These are phyloP conservation scores for Xyliphius kryptos DNA, from an alignment of 2,113 vertebrate genomes.

Conservation along the genomic window DNA sequence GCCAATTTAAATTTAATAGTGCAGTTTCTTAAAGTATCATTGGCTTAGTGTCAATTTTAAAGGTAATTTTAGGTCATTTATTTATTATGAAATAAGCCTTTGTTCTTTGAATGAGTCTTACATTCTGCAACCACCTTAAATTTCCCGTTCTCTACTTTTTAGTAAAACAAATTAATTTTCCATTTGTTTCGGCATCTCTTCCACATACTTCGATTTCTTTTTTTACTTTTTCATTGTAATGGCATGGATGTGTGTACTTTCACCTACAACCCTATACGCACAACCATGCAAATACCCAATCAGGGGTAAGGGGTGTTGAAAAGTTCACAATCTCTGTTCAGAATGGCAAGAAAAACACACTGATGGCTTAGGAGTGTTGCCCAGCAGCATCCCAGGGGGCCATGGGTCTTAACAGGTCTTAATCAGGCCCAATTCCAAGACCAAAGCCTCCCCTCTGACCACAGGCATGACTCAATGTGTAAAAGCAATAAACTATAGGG, in stretches of 20 bases:
- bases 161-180: no score
- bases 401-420: constrained; percentile 6
- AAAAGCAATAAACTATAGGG: constrained; percentile 39
- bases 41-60: no score
- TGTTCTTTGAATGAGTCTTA: no score
- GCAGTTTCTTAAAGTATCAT: no score
- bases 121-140: no score
- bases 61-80: no score
- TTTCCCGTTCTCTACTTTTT: not conserved
- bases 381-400: constrained; percentile 16
- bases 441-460: constrained; percentile 8
- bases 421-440: constrained; percentile 19
- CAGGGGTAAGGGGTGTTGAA: constrained; percentile 6
- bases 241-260: not conserved
- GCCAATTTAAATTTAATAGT: no score
- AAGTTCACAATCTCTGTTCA: constrained; percentile 24
- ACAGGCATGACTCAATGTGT: constrained; percentile 14
- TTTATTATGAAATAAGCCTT: no score
- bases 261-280: not conserved
- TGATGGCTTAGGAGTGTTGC: constrained; percentile 27
- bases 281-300: not conserved
- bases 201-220: not conserved
- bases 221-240: not conserved
- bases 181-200: not conserved
- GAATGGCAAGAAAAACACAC: constrained; percentile 30